These are phyloP conservation scores for Thalassarche chlororhynchos DNA, from an alignment of 2,113 vertebrate species.

Conservation along the genomic window DNA sequence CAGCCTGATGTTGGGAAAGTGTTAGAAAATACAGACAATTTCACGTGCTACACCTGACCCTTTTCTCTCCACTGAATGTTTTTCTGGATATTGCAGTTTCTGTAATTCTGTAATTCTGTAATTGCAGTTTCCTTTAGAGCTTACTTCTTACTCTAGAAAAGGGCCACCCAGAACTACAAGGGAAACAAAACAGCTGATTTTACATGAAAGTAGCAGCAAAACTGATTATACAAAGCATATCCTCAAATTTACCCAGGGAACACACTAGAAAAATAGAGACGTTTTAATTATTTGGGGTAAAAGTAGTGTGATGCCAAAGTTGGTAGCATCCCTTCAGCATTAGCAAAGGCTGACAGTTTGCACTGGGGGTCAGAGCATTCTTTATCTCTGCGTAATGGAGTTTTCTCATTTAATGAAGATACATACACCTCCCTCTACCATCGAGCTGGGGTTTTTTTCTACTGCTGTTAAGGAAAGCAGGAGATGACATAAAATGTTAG, in stretches of 20 bases:
- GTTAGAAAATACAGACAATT: neutral
- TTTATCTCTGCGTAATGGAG: neutral
- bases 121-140: neutral
- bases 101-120: too few species aligned
- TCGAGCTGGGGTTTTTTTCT: neutral
- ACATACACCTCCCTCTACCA: neutral
- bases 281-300: neutral
- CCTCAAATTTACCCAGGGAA: neutral
- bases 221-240: neutral
- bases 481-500: neutral
- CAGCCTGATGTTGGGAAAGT: neutral
- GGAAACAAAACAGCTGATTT: neutral
- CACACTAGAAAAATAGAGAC: neutral
- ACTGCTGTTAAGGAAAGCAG: neutral
- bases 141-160: neutral
- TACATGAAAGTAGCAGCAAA: neutral
- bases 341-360: neutral
- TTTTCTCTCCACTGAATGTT: neutral
- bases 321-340: neutral
- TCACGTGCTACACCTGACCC: neutral
- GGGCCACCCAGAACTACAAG: neutral
- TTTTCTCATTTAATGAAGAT: neutral
- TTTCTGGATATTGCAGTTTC: neutral
- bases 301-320: neutral
- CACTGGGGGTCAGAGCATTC: neutral